phyloP scores from a whole-genome alignment of 2,888 invertebrate genomes.

The Clanis bilineata region DNA sequence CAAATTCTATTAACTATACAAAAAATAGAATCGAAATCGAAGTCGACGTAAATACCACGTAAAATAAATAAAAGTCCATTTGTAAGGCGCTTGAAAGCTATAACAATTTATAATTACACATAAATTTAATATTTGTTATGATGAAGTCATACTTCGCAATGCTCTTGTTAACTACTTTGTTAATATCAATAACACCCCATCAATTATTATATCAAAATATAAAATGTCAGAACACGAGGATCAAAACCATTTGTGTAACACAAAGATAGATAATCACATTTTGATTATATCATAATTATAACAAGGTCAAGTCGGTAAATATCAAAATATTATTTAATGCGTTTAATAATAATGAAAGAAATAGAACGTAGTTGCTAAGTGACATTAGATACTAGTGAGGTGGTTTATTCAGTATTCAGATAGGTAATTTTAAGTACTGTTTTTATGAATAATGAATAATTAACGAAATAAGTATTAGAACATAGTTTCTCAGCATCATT shows the following conservation, averaged over 20 bases:
- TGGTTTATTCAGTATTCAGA: background rate
- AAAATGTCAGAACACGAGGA: conserved; percentile 8
- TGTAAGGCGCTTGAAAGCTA: too few relatives aligned
- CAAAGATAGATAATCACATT: conserved; percentile 14
- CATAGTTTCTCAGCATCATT: too few relatives aligned
- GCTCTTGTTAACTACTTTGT: conserved; percentile 15
- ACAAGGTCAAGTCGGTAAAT: conserved; percentile 17
- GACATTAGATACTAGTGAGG: background rate
- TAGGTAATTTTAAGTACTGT: background rate
- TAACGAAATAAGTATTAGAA: background rate
- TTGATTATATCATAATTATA: conserved; percentile 17
- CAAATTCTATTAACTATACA: too few relatives aligned
- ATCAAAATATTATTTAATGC: conserved; percentile 13
- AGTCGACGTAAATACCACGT: too few relatives aligned
- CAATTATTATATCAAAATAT: conserved; percentile 12
- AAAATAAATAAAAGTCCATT: too few relatives aligned
- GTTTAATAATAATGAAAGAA: conserved; percentile 5
- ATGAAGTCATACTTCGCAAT: conserved; percentile 1
- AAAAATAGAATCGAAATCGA: too few relatives aligned
- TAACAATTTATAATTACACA: background rate
- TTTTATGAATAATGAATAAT: background rate
- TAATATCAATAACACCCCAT: conserved; percentile 17
- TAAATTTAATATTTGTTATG: background rate
- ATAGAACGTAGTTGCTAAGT: background rate
- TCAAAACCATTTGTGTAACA: conserved; percentile 1